Conservation (phyloP, 2,888 invertebrate species). For the Aporophyla nigra region DNA sequence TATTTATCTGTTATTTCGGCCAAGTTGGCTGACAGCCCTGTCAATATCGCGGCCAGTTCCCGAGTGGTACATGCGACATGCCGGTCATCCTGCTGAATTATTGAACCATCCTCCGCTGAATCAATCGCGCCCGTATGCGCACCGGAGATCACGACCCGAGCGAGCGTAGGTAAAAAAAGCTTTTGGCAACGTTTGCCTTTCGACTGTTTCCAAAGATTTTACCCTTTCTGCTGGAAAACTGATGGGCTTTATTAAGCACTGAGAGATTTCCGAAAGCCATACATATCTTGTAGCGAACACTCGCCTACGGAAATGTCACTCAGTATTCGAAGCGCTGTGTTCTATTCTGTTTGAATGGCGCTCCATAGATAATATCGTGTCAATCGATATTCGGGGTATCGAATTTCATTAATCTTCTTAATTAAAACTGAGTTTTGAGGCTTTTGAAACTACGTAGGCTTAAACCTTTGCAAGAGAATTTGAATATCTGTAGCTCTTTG, state of each 20-base stretch:
- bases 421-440: slow-evolving; percentile 53
- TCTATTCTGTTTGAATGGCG: slow-evolving; percentile 51
- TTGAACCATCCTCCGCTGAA: slow-evolving; percentile 77
- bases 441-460: slow-evolving; percentile 20
- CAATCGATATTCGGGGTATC: slow-evolving; percentile 44
- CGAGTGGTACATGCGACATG: slow-evolving; percentile 49
- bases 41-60: slow-evolving; percentile 49
- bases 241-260: slow-evolving; percentile 48
- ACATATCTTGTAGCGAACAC: slow-evolving; percentile 42
- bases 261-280: slow-evolving; percentile 55
- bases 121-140: slow-evolving; percentile 74
- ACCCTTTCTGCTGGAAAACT: slow-evolving; percentile 68
- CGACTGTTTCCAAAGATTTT: slow-evolving; percentile 64
- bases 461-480: neutral
- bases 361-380: slow-evolving; percentile 55
- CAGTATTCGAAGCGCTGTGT: slow-evolving; percentile 47
- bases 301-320: slow-evolving; percentile 62
- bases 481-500: neutral
- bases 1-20: slow-evolving; percentile 54
- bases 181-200: slow-evolving; percentile 72
- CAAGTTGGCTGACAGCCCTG: slow-evolving; percentile 45
- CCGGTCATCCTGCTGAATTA: slow-evolving; percentile 80
- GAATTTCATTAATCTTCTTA: slow-evolving; percentile 59
- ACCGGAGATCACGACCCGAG: slow-evolving; percentile 68
- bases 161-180: slow-evolving; percentile 66